Evolutionary conservation across 1,140 invertebrate species (phyloP), one percentile per base, ranked within the genome.

Genomic region (Platorchestia sp.): DNA sequence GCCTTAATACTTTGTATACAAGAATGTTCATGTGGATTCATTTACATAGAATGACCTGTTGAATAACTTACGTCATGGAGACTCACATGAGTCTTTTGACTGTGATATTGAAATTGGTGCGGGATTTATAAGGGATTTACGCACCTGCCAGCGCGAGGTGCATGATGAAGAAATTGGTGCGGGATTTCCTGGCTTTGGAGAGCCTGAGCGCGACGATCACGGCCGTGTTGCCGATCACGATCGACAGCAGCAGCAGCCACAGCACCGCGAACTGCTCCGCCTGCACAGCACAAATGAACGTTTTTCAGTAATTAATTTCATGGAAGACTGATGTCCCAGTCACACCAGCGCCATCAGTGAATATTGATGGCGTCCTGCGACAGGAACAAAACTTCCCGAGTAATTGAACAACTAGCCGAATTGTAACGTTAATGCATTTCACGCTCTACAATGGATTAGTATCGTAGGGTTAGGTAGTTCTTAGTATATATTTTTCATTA

Each of bases 261-360:
- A 99, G 97, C 59, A 99, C 98, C 0, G 98, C 98, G 97, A 99
- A 98, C 97, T 99, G 99, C 97, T 98, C 98, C 91, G 98, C 98
- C 99, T 99, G 98, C 41, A 98, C 98, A 96, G 96, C 96, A 96
- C 96, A 96, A 42, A 95, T 59, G 36, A 41, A 95, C 86, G 45
- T 44, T 42, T 42, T 98, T 97, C 98, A 97, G 99, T 99, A 99
- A 98, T 99, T 99, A 97, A 99, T 99, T 98, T 99, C 99, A 47
- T 99, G 97, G 93, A 99, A 99, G 96, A 99, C 99, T 97, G 99
- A 99, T 96, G 99, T 97, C 99, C 99, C 97, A 99, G 97, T 96
- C 99, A 97, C 97, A 99, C 99, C 6, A 99, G 99, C 97, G 99
- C 99, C 97, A 99, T 99, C 96, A 99, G 98, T 97, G 99, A 99